These are phyloP conservation scores for Gasterosteus nipponicus DNA, from an alignment of 2,113 vertebrate genomes.

Conservation along the genomic window DNA sequence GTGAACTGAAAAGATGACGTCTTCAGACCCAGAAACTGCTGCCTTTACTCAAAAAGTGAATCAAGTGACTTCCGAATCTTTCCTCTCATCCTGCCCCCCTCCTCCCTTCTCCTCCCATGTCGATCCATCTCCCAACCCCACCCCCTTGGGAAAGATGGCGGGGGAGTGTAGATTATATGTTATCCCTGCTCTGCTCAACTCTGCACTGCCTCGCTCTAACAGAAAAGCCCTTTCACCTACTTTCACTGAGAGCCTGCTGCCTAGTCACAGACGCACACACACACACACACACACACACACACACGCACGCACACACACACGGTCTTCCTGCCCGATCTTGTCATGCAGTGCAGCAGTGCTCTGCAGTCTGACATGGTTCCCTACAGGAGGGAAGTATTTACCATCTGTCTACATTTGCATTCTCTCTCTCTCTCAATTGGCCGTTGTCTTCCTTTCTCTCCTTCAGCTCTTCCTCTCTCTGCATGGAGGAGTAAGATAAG, in stretches of 20 bases:
- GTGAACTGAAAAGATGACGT: background rate
- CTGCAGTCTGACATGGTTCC: slow-evolving; percentile 64
- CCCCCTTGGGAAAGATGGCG: slow-evolving; percentile 42
- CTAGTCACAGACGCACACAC: slow-evolving; percentile 10
- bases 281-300: slow-evolving; percentile 14
- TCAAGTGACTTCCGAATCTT: slow-evolving; percentile 37
- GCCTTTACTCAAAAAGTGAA: slow-evolving; percentile 40
- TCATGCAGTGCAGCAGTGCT: slow-evolving; percentile 66
- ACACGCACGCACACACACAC: background rate
- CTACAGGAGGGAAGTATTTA: slow-evolving; percentile 61
- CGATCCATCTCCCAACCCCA: slow-evolving; percentile 22
- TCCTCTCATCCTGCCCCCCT: background rate
- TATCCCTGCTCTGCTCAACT: slow-evolving; percentile 61
- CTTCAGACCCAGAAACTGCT: slow-evolving; percentile 15
- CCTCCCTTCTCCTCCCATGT: slow-evolving; percentile 37
- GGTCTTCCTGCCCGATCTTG: slow-evolving; percentile 48
- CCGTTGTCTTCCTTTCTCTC: slow-evolving; percentile 16
- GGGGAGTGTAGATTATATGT: slow-evolving; percentile 66
- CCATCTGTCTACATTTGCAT: slow-evolving; percentile 61
- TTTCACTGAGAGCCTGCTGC: slow-evolving; percentile 57
- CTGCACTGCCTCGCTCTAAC: slow-evolving; percentile 66
- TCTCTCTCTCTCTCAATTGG: slow-evolving; percentile 21
- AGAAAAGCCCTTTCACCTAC: slow-evolving; percentile 75
- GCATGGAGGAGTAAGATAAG: slow-evolving; percentile 1
- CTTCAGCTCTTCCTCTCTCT: slow-evolving; percentile 6